Base-by-base conservation (phyloP, 2,888 invertebrate species). In the Eudemis profundana region DNA sequence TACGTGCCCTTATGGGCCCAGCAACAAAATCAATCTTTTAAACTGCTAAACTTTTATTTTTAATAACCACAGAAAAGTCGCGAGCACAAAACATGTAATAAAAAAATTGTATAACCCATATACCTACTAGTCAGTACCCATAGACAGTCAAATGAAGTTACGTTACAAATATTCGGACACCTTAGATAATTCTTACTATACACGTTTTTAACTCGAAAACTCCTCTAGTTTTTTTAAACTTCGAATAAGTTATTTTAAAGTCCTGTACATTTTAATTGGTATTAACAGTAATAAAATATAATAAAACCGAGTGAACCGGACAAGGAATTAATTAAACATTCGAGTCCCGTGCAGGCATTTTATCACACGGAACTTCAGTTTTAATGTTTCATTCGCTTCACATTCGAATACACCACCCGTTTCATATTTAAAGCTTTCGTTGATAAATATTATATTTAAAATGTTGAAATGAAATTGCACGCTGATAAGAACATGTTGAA, bases 311-410 rank as follows among this genome's bases (percentile, higher is more conserved):
- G 23, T 14, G 36, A 44, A 21, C 21, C 50, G 29, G 50, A 51
- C 42, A 19, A 7, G 36, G 57, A 42, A 59, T 44, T 51, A 59
- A 64, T 64, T 44, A 59, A 64, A 51, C 50, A 50, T 17, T 44
- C 42, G 42, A 46, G 57, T 57, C 44, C 64, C 57, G 46, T 59
- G 44, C 36, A 42, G 50, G 50, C 50, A 46, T 59, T 64, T 64
- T 59, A 64, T 64, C 57, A 67, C 50, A 54, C 61, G 53, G 59
- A 63, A 65, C 21, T 56, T 67, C 63, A 67, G 51, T 57, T 65
- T 67, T 67, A 67, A 70, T 64, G 63, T 68, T 66, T 68, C 65
- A 66, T 50, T 69, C 63, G 67, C 65, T 69, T 68, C 61, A 66
- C 66, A 65, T 65, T 38, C 62, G 61, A 67, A 66, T 69, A 67